Evolutionary conservation across 35 echinoderm and acorn worm genomes (phyloP), one percentile per base, ranked within the genome.

Genomic region (Lytechinus variegatus): DNA sequence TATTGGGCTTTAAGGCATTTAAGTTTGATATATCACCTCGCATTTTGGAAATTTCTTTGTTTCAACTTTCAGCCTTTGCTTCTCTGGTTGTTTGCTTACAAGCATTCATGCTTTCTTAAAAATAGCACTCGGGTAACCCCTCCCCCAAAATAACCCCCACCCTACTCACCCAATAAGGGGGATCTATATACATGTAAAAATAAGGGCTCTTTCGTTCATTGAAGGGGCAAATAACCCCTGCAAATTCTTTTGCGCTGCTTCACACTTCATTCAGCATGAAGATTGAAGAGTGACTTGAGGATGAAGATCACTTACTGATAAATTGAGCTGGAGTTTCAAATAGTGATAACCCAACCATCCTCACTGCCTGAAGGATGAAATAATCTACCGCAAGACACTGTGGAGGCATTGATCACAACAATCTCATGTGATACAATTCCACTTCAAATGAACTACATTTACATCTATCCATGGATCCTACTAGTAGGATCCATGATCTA

Each of bases 251-350:
- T 44, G 33, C 33, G 33, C 33, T 44, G 27, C 9, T 54, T 90
- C 4, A 52, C 88, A 90, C 29, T 33, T 54, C 52, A 54, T 10
- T 52, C 88, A 14, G 52, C 33, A 90, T 90, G 88, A 21, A 90
- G 88, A 90, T 90, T 28, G 52, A 90, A 54, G 13, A 44, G 28
- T 33, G 7, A 44, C 88, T 54, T 7, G 28, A 54, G 2, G 29
- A 27, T 33, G 52, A 90, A 21, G 88, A 90, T 90, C 88, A 90
- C 52, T 90, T 90, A 90, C 88, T 54, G 52, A 90, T 27, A 90
- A 90, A 90, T 90, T 90, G 88, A 90, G 28, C 10, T 52, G 52
- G 88, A 90, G 88, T 90, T 90, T 44, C 29, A 54, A 54, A 13
- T 54, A 27, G 29, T 52, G 88, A 90, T 90, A 90, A 90, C 88